A percentile compares a stretch with the other conserved stretches of the same genome.
phyloP scores from a whole-genome alignment of 2,797 vertebrate species.

The Trichosurus vulpecula region DNA sequence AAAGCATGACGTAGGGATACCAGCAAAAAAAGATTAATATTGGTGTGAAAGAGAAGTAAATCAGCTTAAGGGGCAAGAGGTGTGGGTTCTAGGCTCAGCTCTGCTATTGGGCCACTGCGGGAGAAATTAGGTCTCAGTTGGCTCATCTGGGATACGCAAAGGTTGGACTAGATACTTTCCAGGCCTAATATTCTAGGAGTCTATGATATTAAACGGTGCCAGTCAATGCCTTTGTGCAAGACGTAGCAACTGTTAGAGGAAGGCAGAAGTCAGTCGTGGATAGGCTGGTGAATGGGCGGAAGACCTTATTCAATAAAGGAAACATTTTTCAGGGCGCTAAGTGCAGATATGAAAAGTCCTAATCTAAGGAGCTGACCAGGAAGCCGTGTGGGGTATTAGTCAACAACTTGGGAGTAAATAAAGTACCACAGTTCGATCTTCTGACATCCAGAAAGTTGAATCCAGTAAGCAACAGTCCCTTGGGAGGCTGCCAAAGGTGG shows the following conservation, averaged over 20 bases:
- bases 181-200: background rate
- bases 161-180: background rate
- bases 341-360: background rate
- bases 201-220: background rate
- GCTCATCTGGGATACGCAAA: background rate
- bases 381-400: background rate
- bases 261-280: background rate
- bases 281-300: background rate
- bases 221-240: background rate
- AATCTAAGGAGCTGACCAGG: background rate
- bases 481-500: background rate
- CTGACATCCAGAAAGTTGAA: background rate
- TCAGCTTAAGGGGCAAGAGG: background rate
- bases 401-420: background rate
- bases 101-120: background rate
- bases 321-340: background rate
- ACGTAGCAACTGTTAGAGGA: background rate
- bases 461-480: background rate
- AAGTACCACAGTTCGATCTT: background rate
- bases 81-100: background rate
- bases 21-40: background rate
- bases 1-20: background rate
- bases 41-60: background rate
- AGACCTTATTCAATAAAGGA: background rate
- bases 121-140: background rate